Evolutionary conservation across 2,797 vertebrate genomes (phyloP), one percentile per base, ranked within the genome.

Genomic region (Sebastes nivosus): DNA sequence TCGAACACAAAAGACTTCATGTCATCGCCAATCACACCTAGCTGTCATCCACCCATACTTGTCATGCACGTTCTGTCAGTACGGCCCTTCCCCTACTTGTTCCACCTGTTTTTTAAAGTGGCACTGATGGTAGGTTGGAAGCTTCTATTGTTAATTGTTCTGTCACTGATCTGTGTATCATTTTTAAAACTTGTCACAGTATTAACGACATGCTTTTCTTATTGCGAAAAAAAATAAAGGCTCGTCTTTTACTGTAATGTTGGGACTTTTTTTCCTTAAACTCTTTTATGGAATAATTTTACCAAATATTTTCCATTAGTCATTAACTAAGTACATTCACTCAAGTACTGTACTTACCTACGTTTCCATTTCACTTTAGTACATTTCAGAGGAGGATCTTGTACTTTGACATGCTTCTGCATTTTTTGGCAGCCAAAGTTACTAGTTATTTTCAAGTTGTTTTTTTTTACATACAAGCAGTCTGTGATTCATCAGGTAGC

Each of bases 141-240:
- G 22, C 69, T 77, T 79, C 70, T 55, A 2, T 66, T 85, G 77
- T 88, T 78, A 55, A 83, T 86, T 82, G 66, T 79, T 81, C 67
- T 68, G 68, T 83, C 83, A 86, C 76, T 86, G 80, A 88, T 84
- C 75, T 72, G 58, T 89, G 87, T 88, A 73, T 85, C 13, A 80
- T 81, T 91, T 92, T 87, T 87, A 88, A 87, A 90, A 85, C 50
- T 77, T 92, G 77, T 78, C 84, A 78, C 50, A 77, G 86, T 92
- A 80, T 91, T 87, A 72, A 84, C 61, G 80, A 89, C 66, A 68
- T 75, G 82, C 82, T 90, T 94, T 92, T 92, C 83, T 91, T 88
- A 90, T 74, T 83, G 73, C 55, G 61, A 71, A 91, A 52, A 52
- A 71, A 94, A 95, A 36, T 94, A 95, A 95, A 95, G 76, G 80